phyloP scores from a whole-genome alignment of 2,888 invertebrate genomes.

The Aricia artaxerxes region DNA sequence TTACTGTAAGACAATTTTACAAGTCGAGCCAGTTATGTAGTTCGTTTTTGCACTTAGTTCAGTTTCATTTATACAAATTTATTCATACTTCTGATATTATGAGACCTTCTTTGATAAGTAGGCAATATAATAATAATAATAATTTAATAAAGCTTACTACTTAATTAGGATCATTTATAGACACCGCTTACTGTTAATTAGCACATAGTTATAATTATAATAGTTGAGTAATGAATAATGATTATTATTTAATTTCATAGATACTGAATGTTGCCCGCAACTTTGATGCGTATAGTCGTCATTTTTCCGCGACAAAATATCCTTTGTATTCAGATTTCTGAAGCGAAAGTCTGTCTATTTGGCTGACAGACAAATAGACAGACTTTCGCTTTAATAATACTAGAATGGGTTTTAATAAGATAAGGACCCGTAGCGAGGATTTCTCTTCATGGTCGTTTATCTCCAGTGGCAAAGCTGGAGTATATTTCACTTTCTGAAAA shows the following conservation, averaged over 20 bases:
- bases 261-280: no score
- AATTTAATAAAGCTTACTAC: no score
- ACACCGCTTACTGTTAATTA: no score
- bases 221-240: no score
- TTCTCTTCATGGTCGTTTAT: slow-evolving; percentile 40
- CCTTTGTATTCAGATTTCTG: no score
- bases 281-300: no score
- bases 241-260: neutral
- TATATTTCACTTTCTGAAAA: slow-evolving; percentile 37
- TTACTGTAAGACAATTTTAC: neutral
- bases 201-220: neutral
- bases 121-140: no score
- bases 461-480: slow-evolving; percentile 27
- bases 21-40: neutral
- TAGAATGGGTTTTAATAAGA: slow-evolving; percentile 27
- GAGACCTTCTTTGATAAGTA: no score
- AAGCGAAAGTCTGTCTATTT: no score
- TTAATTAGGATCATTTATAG: no score
- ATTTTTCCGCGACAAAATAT: no score
- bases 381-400: neutral
- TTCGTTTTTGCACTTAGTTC: neutral
- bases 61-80: neutral
- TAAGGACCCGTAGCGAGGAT: slow-evolving; percentile 38
- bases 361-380: neutral
- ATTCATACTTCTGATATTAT: no score